These are phyloP conservation scores for Lepidurus apus DNA, from an alignment of 1,140 invertebrate species.

Conservation along the genomic window DNA sequence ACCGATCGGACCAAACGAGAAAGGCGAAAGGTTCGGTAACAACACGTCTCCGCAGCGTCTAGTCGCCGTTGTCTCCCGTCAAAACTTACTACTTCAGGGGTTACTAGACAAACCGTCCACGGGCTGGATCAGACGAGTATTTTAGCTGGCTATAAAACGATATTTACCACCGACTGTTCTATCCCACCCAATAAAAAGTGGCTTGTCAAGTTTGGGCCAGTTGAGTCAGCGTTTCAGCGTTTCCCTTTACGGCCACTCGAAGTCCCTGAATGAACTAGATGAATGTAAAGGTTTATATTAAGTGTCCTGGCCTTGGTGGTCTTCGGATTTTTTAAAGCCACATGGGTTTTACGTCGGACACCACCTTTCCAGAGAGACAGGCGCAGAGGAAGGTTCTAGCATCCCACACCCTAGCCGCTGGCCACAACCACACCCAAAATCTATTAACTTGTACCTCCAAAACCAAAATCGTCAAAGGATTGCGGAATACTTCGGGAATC, in stretches of 20 bases:
- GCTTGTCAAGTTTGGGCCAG: not conserved
- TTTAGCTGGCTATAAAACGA: too few relatives aligned
- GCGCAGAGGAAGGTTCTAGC: not conserved
- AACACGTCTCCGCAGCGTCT: not conserved
- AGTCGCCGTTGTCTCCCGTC: not conserved
- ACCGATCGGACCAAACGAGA: not conserved
- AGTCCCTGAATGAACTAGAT: not conserved
- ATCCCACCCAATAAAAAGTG: not conserved
- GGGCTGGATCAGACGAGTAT: too few relatives aligned
- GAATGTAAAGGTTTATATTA: not conserved
- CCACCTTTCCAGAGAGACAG: not conserved
- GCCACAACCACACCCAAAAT: not conserved
- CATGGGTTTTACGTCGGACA: not conserved
- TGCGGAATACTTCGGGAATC: not conserved
- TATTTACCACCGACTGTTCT: not conserved
- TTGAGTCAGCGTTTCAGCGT: not conserved
- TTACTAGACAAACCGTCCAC: too few relatives aligned
- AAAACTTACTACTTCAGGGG: too few relatives aligned
- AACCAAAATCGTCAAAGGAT: not conserved
- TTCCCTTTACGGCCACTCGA: not conserved
- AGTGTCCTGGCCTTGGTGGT: not conserved
- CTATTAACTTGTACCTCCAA: not conserved
- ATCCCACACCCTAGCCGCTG: constrained; percentile 13
- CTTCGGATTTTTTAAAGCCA: not conserved
- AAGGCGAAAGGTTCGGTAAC: not conserved